A percentile compares a stretch with the other conserved stretches of the same genome.
Conservation (phyloP, 2,888 invertebrate species). For the Phengaris alcon region DNA sequence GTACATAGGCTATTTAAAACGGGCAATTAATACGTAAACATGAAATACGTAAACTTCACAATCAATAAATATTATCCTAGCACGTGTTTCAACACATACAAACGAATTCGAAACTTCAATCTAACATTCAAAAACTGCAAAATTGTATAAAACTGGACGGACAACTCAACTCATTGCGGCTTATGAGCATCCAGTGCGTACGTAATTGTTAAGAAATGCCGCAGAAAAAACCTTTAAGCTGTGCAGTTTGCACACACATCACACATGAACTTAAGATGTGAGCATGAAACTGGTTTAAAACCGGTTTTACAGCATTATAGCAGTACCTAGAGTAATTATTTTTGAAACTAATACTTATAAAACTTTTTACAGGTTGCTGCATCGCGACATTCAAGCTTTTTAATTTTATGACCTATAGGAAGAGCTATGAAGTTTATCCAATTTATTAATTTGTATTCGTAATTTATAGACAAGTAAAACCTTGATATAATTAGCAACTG, state of each 20-base stretch:
- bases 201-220: constrained; percentile 1
- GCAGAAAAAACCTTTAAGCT: neutral
- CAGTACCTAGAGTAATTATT: neutral
- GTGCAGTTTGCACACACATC: neutral
- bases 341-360: too few relatives aligned
- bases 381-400: too few relatives aligned
- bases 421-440: neutral
- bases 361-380: too few relatives aligned
- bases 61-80: neutral
- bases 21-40: neutral
- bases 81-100: neutral
- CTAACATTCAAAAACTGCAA: constrained; percentile 47
- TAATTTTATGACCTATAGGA: neutral
- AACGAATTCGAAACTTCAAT: neutral
- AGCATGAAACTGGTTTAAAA: neutral
- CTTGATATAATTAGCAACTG: neutral
- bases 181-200: constrained; percentile 69
- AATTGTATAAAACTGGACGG: constrained; percentile 77
- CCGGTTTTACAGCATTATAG: neutral
- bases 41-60: neutral
- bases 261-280: constrained; percentile 3
- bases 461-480: neutral
- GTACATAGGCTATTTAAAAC: too few relatives aligned
- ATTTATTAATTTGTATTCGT: too few relatives aligned
- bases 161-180: constrained; percentile 77